Conservation (phyloP, 2,888 invertebrate species). For the Notodonta ziczac region DNA sequence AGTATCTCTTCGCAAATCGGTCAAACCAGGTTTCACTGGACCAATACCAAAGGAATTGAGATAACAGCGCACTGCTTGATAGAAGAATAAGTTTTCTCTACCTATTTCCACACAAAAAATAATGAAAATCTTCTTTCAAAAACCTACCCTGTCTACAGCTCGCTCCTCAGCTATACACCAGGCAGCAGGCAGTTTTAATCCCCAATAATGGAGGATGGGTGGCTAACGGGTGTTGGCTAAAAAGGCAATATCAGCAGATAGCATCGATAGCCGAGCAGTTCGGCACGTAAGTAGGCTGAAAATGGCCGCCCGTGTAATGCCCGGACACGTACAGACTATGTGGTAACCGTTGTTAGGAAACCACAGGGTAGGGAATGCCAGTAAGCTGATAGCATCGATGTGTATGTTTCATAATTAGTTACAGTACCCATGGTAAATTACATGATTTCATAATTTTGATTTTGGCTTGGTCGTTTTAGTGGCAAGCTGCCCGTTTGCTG, state of each 20-base stretch:
- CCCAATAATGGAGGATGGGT: slow-evolving; percentile 26
- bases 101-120: background rate
- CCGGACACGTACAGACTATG: slow-evolving; percentile 37
- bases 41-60: no score
- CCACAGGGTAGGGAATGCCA: background rate
- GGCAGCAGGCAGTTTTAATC: slow-evolving; percentile 30
- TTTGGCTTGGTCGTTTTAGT: no score
- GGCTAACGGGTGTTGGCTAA: slow-evolving; percentile 48
- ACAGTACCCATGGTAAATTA: no score
- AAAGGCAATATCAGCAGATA: slow-evolving; percentile 60
- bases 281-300: slow-evolving; percentile 55
- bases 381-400: background rate
- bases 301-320: slow-evolving; percentile 43
- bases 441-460: no score
- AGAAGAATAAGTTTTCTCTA: no score
- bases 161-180: slow-evolving; percentile 17
- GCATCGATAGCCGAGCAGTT: slow-evolving; percentile 45
- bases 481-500: no score
- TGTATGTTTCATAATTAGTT: no score
- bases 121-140: background rate
- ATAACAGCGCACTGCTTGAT: no score
- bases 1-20: no score
- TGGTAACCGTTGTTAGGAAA: background rate
- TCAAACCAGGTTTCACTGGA: no score
- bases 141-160: slow-evolving; percentile 8